Percentiles rank a stretch among this genome's conserved stretches.
These are phyloP conservation scores for Tetramorium alpestre DNA, from an alignment of 1,140 invertebrate species.

Conservation along the genomic window DNA sequence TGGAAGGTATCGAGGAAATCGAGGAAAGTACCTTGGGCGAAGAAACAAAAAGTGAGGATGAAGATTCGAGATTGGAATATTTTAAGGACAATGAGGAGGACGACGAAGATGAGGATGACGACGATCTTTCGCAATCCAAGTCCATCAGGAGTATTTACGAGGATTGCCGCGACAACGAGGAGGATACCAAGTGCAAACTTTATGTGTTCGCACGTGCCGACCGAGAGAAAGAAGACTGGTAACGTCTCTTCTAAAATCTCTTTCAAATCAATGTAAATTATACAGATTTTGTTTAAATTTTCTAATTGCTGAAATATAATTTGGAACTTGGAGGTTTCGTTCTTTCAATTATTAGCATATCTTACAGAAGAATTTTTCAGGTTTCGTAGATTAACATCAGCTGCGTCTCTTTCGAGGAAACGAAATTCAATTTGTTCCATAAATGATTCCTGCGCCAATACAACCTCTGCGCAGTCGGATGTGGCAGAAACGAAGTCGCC, in stretches of 20 bases:
- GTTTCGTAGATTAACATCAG: conserved; percentile 81
- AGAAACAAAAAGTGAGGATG: conserved; percentile 41
- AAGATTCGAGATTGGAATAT: conserved; percentile 17
- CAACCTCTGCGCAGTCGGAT: conserved; percentile 31
- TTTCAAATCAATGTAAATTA: conserved; percentile 12
- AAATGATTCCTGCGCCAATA: conserved; percentile 68
- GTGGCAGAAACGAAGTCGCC: conserved; percentile 75
- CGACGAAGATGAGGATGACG: conserved; percentile 46
- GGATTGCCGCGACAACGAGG: conserved; percentile 78
- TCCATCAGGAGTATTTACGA: conserved; percentile 77
- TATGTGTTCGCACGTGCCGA: conserved; percentile 92
- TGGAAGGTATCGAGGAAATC: neutral
- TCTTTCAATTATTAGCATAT: neutral
- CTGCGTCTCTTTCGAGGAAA: conserved; percentile 75
- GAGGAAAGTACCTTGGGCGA: conserved; percentile 28
- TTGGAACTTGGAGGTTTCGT: neutral
- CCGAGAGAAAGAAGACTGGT: conserved; percentile 97
- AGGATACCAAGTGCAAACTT: conserved; percentile 74
- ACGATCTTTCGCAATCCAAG: conserved; percentile 45
- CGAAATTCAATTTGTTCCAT: conserved; percentile 73
- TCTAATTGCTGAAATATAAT: neutral
- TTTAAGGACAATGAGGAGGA: conserved; percentile 36
- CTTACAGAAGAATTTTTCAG: conserved; percentile 67
- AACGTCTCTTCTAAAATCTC: conserved; percentile 60
- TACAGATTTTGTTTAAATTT: neutral